Percentiles rank a stretch among this genome's conserved stretches.
phyloP scores from a whole-genome alignment of 2,113 vertebrate genomes.

The Epinephelus moara region DNA sequence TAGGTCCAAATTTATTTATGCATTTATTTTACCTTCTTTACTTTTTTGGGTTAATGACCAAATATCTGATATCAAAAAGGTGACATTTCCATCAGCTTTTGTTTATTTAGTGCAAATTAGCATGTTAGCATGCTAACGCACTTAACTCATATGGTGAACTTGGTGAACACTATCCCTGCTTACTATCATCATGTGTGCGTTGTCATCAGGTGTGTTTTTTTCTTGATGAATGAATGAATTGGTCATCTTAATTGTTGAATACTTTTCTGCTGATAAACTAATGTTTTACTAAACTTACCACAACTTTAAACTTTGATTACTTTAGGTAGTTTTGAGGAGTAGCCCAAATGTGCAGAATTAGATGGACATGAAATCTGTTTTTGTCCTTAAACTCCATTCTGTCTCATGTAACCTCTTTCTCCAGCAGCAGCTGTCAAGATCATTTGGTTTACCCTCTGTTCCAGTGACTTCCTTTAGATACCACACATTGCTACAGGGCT shows the following conservation, averaged over 20 bases:
- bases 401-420: neutral
- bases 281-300: neutral
- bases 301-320: neutral
- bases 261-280: neutral
- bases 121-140: neutral
- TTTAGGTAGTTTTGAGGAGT: neutral
- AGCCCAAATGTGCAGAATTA: neutral
- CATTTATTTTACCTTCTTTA: no score
- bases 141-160: neutral
- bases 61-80: no score
- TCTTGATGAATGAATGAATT: neutral
- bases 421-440: conserved; percentile 48
- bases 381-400: conserved; percentile 1
- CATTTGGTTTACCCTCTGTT: conserved; percentile 53
- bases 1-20: no score
- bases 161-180: neutral
- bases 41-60: no score
- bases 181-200: neutral
- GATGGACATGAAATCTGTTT: conserved; percentile 10
- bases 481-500: conserved; percentile 40
- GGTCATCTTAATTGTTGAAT: neutral
- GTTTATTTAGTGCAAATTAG: no score
- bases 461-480: conserved; percentile 43
- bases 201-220: no score
- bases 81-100: no score